Percentiles rank a stretch among this genome's conserved stretches.
These are phyloP conservation scores for Taxidea taxus DNA, from an alignment of 2,113 vertebrate species.

Conservation along the genomic window DNA sequence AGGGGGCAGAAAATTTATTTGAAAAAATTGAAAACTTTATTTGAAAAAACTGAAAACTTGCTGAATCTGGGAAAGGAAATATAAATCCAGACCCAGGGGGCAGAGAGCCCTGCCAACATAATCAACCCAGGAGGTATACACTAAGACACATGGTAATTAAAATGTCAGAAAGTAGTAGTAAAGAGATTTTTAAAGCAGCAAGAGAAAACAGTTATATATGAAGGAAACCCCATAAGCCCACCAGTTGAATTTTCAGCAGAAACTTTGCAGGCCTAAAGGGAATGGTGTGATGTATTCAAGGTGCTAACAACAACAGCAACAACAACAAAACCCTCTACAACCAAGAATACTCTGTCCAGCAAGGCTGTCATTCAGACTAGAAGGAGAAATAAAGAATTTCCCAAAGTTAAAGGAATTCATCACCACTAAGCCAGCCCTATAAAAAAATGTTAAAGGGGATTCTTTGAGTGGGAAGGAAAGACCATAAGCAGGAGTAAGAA, in stretches of 20 bases:
- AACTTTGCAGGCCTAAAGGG: not conserved
- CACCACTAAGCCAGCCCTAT: not conserved
- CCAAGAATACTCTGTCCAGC: not conserved
- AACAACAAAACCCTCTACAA: not conserved
- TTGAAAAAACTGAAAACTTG: not conserved
- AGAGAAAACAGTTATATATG: not conserved
- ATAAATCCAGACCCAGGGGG: not conserved
- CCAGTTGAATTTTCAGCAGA: not conserved
- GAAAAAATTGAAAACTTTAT: too few relatives aligned
- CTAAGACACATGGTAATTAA: not conserved
- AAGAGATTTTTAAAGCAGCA: not conserved
- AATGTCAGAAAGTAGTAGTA: not conserved
- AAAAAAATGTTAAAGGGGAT: not conserved
- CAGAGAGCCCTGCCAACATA: not conserved
- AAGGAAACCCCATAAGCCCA: not conserved
- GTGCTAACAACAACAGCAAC: not conserved
- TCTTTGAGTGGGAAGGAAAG: not conserved
- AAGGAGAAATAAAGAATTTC: not conserved
- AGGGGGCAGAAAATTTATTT: not conserved
- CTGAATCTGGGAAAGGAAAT: not conserved
- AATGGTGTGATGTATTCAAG: not conserved
- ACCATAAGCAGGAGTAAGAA: not conserved
- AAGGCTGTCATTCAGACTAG: not conserved
- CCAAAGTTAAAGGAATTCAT: not conserved
- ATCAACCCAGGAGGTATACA: not conserved